These are phyloP conservation scores for Patella caerulea DNA, from an alignment of 2,888 invertebrate genomes.

Conservation along the genomic window DNA sequence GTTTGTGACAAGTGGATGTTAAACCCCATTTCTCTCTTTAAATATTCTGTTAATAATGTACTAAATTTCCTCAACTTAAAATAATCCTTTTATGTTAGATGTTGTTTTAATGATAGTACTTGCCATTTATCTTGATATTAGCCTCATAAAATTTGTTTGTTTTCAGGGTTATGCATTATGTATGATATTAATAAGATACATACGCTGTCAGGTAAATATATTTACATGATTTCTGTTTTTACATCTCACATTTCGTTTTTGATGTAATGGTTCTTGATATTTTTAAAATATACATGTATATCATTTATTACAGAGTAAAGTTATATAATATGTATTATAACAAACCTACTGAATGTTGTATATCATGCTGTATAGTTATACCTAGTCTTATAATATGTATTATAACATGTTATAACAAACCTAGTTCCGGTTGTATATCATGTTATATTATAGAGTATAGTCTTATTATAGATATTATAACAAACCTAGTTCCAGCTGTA, in stretches of 20 bases:
- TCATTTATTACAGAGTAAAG: no score
- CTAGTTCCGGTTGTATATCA: neutral
- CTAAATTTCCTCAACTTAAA: no score
- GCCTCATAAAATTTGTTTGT: neutral
- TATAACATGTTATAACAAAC: neutral
- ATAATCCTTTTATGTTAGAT: no score
- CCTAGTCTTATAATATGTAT: neutral
- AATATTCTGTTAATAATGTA: no score
- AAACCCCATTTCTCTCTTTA: no score
- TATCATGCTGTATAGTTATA: neutral
- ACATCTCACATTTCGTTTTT: neutral
- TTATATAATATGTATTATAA: no score
- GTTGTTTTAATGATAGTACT: no score
- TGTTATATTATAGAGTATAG: neutral
- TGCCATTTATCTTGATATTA: no score
- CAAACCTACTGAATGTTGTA: neutral
- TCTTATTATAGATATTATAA: neutral
- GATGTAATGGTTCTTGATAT: no score
- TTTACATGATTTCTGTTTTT: neutral
- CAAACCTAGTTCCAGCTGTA: neutral
- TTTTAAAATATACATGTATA: no score
- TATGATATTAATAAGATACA: conserved; percentile 5
- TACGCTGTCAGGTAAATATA: conserved; percentile 2
- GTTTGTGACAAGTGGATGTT: no score
- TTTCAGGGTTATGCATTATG: conserved; percentile 12